Percentiles rank a stretch among this genome's conserved stretches.
phyloP scores from a whole-genome alignment of 1,140 invertebrate species.

The Heliconius melpomene region DNA sequence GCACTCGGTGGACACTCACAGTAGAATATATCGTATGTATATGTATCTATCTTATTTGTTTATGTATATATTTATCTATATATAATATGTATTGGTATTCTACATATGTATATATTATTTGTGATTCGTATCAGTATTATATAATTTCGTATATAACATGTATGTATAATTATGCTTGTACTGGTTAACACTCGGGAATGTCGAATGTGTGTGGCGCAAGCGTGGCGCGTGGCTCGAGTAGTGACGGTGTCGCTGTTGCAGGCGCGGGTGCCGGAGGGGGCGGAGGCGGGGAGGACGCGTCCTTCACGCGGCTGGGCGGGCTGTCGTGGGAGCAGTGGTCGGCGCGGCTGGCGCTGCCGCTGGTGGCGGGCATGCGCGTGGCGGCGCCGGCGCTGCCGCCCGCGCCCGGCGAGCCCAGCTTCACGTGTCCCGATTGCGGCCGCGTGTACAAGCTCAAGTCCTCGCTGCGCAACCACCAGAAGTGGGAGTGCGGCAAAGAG shows the following conservation, averaged over 20 bases:
- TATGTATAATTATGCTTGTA: constrained; percentile 53
- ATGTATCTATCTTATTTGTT: constrained; percentile 43
- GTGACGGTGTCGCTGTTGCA: constrained; percentile 39
- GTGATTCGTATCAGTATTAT: neutral
- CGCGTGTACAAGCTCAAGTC: constrained; percentile 92
- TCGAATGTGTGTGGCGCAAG: constrained; percentile 50
- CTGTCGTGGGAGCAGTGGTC: constrained; percentile 86
- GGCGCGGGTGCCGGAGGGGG: constrained; percentile 19
- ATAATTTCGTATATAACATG: constrained; percentile 43
- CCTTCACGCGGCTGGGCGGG: constrained; percentile 84
- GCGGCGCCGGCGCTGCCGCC: constrained; percentile 64
- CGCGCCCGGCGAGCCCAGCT: constrained; percentile 80
- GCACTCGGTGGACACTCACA: constrained; percentile 77
- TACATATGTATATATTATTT: neutral
- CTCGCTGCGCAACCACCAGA: constrained; percentile 91
- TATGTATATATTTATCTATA: constrained; percentile 50
- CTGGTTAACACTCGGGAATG: constrained; percentile 61
- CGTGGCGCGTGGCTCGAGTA: constrained; percentile 22
- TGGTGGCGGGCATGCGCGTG: constrained; percentile 74
- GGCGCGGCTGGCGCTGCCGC: constrained; percentile 82
- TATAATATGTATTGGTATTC: neutral
- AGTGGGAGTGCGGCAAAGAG: constrained; percentile 93
- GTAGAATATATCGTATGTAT: constrained; percentile 61
- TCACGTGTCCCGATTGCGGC: constrained; percentile 90
- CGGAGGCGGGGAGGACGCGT: constrained; percentile 82